Base-by-base conservation (phyloP, 2,113 vertebrate genomes). In the Dendrocopos noguchii region DNA sequence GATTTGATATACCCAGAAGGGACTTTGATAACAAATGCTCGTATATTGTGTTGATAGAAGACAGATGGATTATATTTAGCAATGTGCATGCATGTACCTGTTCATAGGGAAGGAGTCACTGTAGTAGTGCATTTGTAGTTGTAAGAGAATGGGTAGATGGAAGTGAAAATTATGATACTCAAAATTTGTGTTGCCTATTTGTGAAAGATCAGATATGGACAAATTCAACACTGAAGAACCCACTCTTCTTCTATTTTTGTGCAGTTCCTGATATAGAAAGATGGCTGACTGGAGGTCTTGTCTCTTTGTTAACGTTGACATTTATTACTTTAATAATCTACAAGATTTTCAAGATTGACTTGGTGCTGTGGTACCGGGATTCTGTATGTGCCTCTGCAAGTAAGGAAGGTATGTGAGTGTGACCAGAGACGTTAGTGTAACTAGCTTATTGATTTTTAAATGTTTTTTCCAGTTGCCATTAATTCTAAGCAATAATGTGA, bases 331-430 rank as follows among this genome's bases (percentile, higher is more conserved):
- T 98, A 74, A 86, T 93, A 80, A 64, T 98, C 71, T 98, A 97
- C 95, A 98, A 97, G 76, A 42, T 96, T 88, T 99, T 99, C 96
- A 99, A 98, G 94, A 94, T 99, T 65, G 98, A 99, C 76, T 97
- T 99, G 44, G 97, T 98, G 57, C 98, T 99, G 91, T 98, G 98
- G 96, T 98, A 98, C 94, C 97, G 98, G 63, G 96, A 85, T 82
- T 95, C 93, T 21, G 97, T 97, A 88, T 97, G 97, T 65, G 94
- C 95, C 80, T 84, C 98, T 90, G 97, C 97, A 50, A 90, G 80
- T 11, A 76, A 89, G 70, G 97, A 98, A 98, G 99, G 99, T 99
- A 98, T 65, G 68, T 85, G 36, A 66, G 19, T 53, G 12, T 81
- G 53, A 72, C 22, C 42, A 64, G 17, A 50, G 86, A 57, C 55